These are phyloP conservation scores for Drosophila fulvimacula DNA, from an alignment of 2,888 invertebrate genomes.

Conservation along the genomic window DNA sequence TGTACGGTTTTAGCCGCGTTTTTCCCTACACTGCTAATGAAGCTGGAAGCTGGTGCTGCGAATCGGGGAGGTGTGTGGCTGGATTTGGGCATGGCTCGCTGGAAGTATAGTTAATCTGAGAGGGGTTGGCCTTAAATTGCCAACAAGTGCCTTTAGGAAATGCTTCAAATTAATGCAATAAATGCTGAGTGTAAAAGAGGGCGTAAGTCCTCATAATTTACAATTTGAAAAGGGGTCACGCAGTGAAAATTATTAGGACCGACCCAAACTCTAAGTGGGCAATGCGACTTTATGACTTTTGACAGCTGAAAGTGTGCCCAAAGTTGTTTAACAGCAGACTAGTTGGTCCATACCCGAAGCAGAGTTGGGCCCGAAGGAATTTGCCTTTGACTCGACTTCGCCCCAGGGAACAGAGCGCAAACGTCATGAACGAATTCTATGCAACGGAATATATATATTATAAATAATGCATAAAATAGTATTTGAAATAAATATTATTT, in stretches of 20 bases:
- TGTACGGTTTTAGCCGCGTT: conserved; percentile 32
- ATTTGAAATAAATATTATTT: conserved; percentile 1
- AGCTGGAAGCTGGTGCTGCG: conserved; percentile 7
- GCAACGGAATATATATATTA: too few relatives aligned
- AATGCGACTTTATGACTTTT: conserved; percentile 5
- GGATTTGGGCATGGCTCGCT: conserved; percentile 23
- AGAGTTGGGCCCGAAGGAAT: conserved; percentile 36
- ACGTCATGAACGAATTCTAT: conserved; percentile 41
- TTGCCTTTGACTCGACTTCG: conserved; percentile 33
- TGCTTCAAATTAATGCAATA: conserved; percentile 22
- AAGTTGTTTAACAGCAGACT: conserved; percentile 44
- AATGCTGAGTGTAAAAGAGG: not conserved
- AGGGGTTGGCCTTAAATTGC: conserved; percentile 9
- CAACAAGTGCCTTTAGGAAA: conserved; percentile 22
- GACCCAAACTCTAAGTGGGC: conserved; percentile 32
- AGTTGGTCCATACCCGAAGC: not conserved
- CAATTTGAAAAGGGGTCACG: not conserved
- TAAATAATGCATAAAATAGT: not conserved
- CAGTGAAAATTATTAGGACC: not conserved
- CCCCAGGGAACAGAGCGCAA: conserved; percentile 23
- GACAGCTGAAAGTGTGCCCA: conserved; percentile 7
- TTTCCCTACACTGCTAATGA: conserved; percentile 15
- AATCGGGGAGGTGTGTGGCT: conserved; percentile 15
- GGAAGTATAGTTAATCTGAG: conserved; percentile 13
- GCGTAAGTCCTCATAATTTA: not conserved